Conservation (phyloP, 2,888 invertebrate genomes). For the Synergus itoensis region DNA sequence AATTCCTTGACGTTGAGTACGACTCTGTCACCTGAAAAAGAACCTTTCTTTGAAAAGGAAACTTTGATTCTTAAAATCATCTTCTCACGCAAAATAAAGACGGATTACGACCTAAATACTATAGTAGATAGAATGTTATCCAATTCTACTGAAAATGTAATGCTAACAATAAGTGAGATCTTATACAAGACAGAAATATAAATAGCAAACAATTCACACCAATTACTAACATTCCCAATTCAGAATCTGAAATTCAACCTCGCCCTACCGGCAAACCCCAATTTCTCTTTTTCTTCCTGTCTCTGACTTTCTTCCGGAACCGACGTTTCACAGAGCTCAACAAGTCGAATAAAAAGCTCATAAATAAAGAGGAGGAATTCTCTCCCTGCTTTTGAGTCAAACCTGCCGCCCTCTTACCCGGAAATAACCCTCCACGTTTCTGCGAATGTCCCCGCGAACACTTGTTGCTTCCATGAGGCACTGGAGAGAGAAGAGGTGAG, state of each 20-base stretch:
- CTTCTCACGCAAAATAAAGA: slow-evolving; percentile 16
- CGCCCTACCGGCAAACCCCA: background rate
- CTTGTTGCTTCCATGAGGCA: slow-evolving; percentile 71
- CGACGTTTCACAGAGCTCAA: slow-evolving; percentile 67
- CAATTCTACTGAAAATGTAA: no score
- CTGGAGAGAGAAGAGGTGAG: slow-evolving; percentile 48
- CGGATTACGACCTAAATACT: no score
- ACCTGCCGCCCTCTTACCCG: slow-evolving; percentile 58
- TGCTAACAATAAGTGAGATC: no score
- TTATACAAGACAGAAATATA: background rate
- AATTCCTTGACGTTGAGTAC: slow-evolving; percentile 18
- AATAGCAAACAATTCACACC: background rate
- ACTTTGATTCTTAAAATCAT: slow-evolving; percentile 12
- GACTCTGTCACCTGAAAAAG: slow-evolving; percentile 10
- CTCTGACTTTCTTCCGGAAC: slow-evolving; percentile 47
- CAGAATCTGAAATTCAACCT: background rate
- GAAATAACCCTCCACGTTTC: slow-evolving; percentile 71
- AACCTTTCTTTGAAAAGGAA: background rate
- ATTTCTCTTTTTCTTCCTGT: slow-evolving; percentile 53
- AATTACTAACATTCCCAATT: background rate
- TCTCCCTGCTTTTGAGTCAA: slow-evolving; percentile 54
- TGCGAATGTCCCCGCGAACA: slow-evolving; percentile 78
- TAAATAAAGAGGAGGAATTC: slow-evolving; percentile 76
- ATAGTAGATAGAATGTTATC: no score
- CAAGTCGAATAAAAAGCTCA: slow-evolving; percentile 78